These are phyloP conservation scores for Sinhomidia bicolor DNA, from an alignment of 2,888 invertebrate species.

Conservation along the genomic window DNA sequence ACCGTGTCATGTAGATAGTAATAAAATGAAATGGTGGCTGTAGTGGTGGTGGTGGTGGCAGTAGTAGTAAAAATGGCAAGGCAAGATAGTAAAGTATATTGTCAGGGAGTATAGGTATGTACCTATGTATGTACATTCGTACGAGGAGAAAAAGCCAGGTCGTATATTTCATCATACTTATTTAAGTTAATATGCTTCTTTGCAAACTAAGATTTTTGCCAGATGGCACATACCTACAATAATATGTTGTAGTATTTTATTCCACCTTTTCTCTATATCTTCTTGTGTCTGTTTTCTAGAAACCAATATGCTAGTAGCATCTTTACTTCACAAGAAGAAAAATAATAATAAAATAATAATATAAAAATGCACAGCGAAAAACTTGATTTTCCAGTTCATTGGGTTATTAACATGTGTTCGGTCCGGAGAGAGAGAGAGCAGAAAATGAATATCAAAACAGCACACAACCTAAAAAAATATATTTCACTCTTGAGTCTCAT, in stretches of 20 bases:
- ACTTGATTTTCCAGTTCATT: constrained; percentile 74
- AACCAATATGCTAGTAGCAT: not conserved
- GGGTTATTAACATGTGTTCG: constrained; percentile 72
- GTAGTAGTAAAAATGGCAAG: not conserved
- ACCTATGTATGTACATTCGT: no score
- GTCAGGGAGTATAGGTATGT: not conserved
- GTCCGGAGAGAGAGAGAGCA: not conserved
- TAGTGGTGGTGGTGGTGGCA: not conserved
- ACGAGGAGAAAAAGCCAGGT: no score
- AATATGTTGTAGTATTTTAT: not conserved
- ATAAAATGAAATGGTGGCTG: constrained; percentile 12
- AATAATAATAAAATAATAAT: no score
- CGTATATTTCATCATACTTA: constrained; percentile 14
- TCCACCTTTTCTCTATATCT: not conserved
- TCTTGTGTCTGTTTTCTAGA: not conserved
- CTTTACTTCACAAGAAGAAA: not conserved
- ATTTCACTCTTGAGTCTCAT: not conserved
- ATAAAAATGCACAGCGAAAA: constrained; percentile 53
- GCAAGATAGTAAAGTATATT: constrained; percentile 10
- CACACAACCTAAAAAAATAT: not conserved
- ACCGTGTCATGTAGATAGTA: not conserved
- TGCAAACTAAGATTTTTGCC: constrained; percentile 22
- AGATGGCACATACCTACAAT: constrained; percentile 11
- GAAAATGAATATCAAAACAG: not conserved
- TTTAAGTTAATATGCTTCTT: not conserved